phyloP scores from a whole-genome alignment of 2,797 vertebrate genomes.

The Arctocebus calabarensis region DNA sequence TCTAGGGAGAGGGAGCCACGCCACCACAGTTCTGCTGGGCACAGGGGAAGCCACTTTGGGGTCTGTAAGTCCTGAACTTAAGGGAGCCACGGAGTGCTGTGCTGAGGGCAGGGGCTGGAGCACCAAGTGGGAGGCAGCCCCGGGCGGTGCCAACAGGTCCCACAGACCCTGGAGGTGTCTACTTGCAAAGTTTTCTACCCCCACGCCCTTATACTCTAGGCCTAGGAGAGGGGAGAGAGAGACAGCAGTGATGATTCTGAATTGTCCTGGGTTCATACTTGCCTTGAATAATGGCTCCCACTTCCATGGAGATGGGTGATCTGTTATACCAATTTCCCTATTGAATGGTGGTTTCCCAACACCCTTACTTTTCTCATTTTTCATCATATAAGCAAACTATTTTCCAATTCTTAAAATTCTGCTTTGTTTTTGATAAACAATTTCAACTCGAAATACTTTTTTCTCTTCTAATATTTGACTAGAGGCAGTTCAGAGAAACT shows the following conservation, averaged over 20 bases:
- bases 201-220: background rate
- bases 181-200: background rate
- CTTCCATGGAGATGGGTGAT: background rate
- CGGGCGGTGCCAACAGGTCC: background rate
- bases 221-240: background rate
- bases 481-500: background rate
- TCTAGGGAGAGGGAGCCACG: background rate
- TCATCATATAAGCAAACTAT: background rate
- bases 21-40: background rate
- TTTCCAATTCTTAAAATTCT: background rate
- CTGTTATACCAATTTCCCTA: background rate
- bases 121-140: background rate
- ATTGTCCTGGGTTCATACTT: background rate
- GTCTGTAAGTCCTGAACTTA: background rate
- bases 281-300: background rate
- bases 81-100: background rate
- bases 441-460: background rate
- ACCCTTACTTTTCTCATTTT: background rate
- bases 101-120: background rate
- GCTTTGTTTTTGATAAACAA: background rate
- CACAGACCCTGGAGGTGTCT: background rate
- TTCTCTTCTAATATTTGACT: background rate
- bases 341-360: background rate
- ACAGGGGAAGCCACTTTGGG: background rate
- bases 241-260: background rate